Evolutionary conservation across 2,888 invertebrate genomes (phyloP), one percentile per base, ranked within the genome.

Genomic region (Volucella inflata): DNA sequence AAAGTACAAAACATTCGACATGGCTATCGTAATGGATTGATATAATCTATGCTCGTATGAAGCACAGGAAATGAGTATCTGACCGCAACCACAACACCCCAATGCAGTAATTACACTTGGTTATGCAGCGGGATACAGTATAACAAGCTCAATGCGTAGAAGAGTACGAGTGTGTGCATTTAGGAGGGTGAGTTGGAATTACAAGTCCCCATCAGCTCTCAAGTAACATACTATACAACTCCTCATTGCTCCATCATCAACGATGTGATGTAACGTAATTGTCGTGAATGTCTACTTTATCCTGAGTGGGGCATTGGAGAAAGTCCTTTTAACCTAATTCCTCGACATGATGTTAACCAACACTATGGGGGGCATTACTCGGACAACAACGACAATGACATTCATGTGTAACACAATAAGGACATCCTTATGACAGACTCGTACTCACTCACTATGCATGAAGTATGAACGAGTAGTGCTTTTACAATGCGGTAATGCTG

Each of bases 241-340:
- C 36, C 11, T 17, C 38, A n/a, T 16, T 59, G 9, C 14, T 11
- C 12, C 10, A 79, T 40, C 57, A 67, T 44, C 70, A 65, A 46
- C 50, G 59, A 77, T 77, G 60, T 6, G 30, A 72, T 60, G 77
- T 77, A 77, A 82, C 53, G 17, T 82, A 82, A 71, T 82, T 77
- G 77, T 71, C 71, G 65, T 72, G 62, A 46, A 68, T 68, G 57
- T 21, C 40, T 76, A 55, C 46, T 50, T 30, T 30, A 30, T 30
- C 6, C 16, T 8, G n/a, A 21, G 16, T 42, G 38, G 16, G 44
- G 51, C 36, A 38, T 40, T 60, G 60, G 50, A 62, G 71, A 67
- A 50, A 42, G 60, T 81, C 50, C 76, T 81, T 71, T 85, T 81
- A 85, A 85, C 84, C 84, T 65, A 85, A 81, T 85, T 85, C 71